phyloP scores from a whole-genome alignment of 2,888 invertebrate species.

The Caenorhabditis sinica region DNA sequence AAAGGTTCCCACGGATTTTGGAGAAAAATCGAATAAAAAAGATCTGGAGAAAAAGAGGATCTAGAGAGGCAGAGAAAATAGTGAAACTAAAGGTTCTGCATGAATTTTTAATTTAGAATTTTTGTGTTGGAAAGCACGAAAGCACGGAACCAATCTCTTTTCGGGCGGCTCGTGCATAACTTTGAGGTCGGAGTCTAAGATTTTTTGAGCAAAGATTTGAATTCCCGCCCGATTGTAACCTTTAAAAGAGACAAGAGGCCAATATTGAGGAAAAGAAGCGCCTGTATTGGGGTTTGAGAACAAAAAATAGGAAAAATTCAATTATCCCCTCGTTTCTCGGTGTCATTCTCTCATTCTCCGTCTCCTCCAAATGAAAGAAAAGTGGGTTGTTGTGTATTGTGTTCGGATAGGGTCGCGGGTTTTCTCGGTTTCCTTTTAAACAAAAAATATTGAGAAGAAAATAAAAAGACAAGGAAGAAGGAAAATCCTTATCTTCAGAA shows the following conservation, averaged over 20 bases:
- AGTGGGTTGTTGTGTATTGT: slow-evolving; percentile 18
- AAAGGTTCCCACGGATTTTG: slow-evolving; percentile 45
- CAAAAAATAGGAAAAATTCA: slow-evolving; percentile 34
- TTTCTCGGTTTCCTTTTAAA: slow-evolving; percentile 9
- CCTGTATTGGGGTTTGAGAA: slow-evolving; percentile 3
- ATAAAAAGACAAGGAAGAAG: background rate
- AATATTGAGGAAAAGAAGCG: slow-evolving; percentile 4
- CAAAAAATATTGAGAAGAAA: slow-evolving; percentile 1
- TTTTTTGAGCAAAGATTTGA: background rate
- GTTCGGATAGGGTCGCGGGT: background rate
- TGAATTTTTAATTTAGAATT: slow-evolving; percentile 35
- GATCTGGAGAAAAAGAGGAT: background rate
- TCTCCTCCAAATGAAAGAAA: slow-evolving; percentile 15
- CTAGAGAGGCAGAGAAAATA: background rate
- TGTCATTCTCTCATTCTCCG: slow-evolving; percentile 1
- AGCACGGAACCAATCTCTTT: slow-evolving; percentile 5
- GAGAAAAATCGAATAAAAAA: slow-evolving; percentile 9
- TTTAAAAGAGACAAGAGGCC: background rate
- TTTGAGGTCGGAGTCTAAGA: background rate
- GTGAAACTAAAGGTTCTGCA: slow-evolving; percentile 24
- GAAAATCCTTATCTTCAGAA: background rate
- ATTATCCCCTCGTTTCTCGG: slow-evolving; percentile 20
- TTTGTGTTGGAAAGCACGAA: slow-evolving; percentile 17
- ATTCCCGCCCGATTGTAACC: background rate
- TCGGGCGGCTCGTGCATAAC: background rate